Conservation (phyloP, 2,888 invertebrate genomes). For the Allygus modestus region DNA sequence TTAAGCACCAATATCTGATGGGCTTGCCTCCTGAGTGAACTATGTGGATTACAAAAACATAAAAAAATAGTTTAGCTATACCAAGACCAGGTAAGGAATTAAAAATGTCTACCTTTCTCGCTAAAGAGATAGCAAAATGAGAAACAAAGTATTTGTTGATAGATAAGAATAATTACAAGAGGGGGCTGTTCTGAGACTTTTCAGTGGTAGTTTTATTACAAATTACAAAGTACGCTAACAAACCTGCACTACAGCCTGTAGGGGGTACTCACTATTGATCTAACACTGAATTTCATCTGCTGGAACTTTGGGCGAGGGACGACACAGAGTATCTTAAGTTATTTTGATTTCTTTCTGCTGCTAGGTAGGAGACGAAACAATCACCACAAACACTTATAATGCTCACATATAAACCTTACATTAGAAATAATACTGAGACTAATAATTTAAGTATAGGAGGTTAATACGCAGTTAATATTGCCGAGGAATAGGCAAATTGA, state of each 20-base stretch:
- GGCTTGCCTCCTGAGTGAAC: no score
- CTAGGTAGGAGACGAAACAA: slow-evolving; percentile 12
- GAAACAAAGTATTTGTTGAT: no score
- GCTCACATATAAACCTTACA: slow-evolving; percentile 54
- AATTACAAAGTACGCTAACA: no score
- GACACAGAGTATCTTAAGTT: slow-evolving; percentile 23
- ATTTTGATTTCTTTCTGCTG: slow-evolving; percentile 49
- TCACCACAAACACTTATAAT: slow-evolving; percentile 23
- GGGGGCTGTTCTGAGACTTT: no score
- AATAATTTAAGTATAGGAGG: slow-evolving; percentile 28
- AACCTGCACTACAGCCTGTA: not conserved
- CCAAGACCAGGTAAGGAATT: no score
- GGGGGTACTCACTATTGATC: slow-evolving; percentile 22
- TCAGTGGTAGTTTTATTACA: no score
- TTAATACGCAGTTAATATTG: slow-evolving; percentile 32
- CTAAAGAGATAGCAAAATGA: no score
- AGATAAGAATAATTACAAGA: no score
- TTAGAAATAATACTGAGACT: slow-evolving; percentile 53
- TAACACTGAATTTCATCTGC: slow-evolving; percentile 34
- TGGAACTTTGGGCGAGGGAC: slow-evolving; percentile 17
- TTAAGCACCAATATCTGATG: no score
- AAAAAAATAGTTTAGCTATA: no score
- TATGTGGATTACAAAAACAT: no score
- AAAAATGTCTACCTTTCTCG: no score
- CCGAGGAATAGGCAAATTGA: slow-evolving; percentile 24